Conservation (phyloP, 2,797 vertebrate species). For the Somateria mollissima region DNA sequence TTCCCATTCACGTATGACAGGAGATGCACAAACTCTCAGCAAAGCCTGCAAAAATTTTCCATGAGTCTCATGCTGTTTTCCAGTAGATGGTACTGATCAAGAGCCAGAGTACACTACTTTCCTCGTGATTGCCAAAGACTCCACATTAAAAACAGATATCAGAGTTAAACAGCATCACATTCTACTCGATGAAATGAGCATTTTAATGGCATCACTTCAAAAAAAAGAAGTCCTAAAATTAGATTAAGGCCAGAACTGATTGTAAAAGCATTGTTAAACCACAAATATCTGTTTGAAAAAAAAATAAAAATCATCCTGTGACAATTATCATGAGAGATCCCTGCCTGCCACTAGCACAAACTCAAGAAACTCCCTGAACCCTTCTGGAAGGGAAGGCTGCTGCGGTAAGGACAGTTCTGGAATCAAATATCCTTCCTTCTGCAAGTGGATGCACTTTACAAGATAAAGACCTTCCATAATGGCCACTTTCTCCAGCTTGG, state of each 20-base stretch:
- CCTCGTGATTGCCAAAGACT: constrained; percentile 42
- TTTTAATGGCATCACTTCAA: constrained; percentile 70
- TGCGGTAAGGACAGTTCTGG: neutral
- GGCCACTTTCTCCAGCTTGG: neutral
- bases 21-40: constrained; percentile 57
- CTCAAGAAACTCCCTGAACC: neutral
- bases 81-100: constrained; percentile 64
- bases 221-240: constrained; percentile 65
- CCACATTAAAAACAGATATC: constrained; percentile 73
- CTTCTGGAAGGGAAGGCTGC: neutral
- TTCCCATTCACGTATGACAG: constrained; percentile 47
- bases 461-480: neutral
- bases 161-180: constrained; percentile 70
- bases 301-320: constrained; percentile 57
- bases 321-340: constrained; percentile 38
- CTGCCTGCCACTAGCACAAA: constrained; percentile 31
- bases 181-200: constrained; percentile 58
- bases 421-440: neutral
- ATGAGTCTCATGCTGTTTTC: constrained; percentile 57
- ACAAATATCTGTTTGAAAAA: constrained; percentile 57
- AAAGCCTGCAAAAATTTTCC: constrained; percentile 59
- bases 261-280: constrained; percentile 71
- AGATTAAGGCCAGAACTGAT: constrained; percentile 74
- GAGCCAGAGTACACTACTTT: constrained; percentile 71
- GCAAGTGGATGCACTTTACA: neutral